These are phyloP conservation scores for Tetragnatha montana DNA, from an alignment of 2,888 invertebrate species.

Conservation along the genomic window DNA sequence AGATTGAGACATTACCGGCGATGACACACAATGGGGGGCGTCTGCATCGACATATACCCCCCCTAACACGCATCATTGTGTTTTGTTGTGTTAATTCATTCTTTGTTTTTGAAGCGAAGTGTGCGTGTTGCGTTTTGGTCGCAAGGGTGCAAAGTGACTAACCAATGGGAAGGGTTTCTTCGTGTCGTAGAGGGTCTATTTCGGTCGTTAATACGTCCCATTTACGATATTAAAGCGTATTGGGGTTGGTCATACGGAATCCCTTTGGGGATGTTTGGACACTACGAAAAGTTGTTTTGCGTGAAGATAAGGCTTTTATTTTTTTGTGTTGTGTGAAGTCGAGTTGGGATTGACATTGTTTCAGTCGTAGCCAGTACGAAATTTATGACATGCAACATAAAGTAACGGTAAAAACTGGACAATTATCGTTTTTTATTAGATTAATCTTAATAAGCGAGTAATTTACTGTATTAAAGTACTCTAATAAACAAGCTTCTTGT, in stretches of 20 bases:
- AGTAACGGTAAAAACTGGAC: too few relatives aligned
- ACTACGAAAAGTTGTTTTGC: too few relatives aligned
- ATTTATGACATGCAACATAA: too few relatives aligned
- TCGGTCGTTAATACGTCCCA: not conserved
- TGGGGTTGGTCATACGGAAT: not conserved
- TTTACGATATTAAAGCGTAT: not conserved
- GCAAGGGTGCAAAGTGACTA: not conserved
- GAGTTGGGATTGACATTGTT: too few relatives aligned
- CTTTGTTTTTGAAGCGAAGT: not conserved
- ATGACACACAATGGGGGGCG: conserved; percentile 56
- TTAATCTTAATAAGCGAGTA: too few relatives aligned
- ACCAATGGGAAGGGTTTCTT: not conserved
- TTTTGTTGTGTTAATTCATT: not conserved
- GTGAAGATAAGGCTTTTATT: too few relatives aligned
- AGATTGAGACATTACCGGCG: conserved; percentile 65
- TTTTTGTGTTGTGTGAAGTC: too few relatives aligned
- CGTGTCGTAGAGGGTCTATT: not conserved
- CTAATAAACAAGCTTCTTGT: too few relatives aligned
- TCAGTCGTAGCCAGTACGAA: too few relatives aligned
- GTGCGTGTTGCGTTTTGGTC: not conserved
- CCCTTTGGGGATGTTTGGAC: too few relatives aligned
- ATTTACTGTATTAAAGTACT: too few relatives aligned
- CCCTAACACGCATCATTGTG: not conserved
- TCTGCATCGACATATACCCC: conserved; percentile 41
- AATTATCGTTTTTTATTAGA: too few relatives aligned